Conservation (phyloP, 1,140 invertebrate species). For the Pomphorhynchus laevis region DNA sequence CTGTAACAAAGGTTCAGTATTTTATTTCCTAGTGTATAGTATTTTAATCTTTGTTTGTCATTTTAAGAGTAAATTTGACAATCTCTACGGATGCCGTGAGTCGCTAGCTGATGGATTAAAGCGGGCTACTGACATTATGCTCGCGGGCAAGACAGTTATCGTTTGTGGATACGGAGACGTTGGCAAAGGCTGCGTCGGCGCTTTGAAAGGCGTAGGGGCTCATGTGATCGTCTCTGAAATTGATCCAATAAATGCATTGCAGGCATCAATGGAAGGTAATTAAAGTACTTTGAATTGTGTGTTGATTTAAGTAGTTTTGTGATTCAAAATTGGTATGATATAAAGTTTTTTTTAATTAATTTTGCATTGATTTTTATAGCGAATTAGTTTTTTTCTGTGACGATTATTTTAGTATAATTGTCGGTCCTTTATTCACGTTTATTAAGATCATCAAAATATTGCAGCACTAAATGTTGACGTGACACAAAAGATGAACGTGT, state of each 20-base stretch:
- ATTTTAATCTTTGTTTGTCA: conserved; percentile 2
- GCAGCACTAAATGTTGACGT: too few relatives aligned
- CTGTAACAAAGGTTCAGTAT: conserved; percentile 50
- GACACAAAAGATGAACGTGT: too few relatives aligned
- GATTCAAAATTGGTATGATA: conserved; percentile 1
- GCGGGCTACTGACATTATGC: conserved; percentile 77
- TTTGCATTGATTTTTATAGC: background rate
- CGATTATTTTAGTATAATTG: background rate
- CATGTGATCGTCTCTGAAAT: conserved; percentile 86
- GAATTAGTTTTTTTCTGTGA: background rate
- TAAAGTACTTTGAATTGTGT: conserved; percentile 27
- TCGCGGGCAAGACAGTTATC: conserved; percentile 83
- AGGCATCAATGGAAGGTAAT: conserved; percentile 78
- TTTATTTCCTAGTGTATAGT: background rate
- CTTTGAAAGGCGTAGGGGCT: conserved; percentile 60
- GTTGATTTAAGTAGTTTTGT: too few relatives aligned
- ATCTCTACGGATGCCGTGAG: conserved; percentile 86
- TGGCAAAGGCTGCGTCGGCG: conserved; percentile 85
- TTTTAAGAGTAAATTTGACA: conserved; percentile 80
- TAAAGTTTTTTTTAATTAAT: conserved; percentile 1
- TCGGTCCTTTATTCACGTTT: too few relatives aligned
- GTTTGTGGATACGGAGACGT: conserved; percentile 97
- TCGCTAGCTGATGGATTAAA: conserved; percentile 93
- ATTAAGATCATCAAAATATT: too few relatives aligned
- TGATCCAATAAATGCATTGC: conserved; percentile 90